These are phyloP conservation scores for Anolis sagrei DNA, from an alignment of 2,113 vertebrate species.

Conservation along the genomic window DNA sequence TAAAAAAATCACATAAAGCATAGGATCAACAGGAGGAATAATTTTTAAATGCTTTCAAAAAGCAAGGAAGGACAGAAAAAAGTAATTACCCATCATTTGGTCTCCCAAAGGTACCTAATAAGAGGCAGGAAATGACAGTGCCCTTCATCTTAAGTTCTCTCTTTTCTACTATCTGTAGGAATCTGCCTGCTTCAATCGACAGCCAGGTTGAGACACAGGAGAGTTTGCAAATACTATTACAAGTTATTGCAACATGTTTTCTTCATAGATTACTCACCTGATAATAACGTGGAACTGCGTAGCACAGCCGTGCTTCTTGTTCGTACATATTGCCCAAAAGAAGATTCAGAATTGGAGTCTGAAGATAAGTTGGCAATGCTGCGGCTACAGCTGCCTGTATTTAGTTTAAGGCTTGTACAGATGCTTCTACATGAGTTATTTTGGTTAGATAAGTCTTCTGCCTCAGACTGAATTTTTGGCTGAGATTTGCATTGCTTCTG, in stretches of 20 bases:
- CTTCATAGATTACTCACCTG: conserved; percentile 77
- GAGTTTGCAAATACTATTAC: neutral
- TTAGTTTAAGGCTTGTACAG: conserved; percentile 57
- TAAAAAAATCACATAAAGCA: too few relatives aligned
- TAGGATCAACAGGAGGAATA: too few relatives aligned
- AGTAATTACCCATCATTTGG: neutral
- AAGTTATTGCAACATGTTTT: neutral
- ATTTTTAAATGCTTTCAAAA: neutral
- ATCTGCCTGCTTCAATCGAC: neutral
- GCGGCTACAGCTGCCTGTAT: conserved; percentile 50
- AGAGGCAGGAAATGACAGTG: neutral
- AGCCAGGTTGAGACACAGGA: neutral
- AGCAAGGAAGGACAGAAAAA: neutral
- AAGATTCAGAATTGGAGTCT: conserved; percentile 62
- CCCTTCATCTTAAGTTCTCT: neutral
- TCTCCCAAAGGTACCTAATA: neutral
- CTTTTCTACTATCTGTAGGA: neutral
- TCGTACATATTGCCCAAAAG: conserved; percentile 72
- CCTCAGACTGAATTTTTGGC: conserved; percentile 76
- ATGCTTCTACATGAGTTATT: conserved; percentile 88
- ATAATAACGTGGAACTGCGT: conserved; percentile 70
- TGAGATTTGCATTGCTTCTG: conserved; percentile 84
- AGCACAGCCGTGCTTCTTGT: conserved; percentile 66
- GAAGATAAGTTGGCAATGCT: conserved; percentile 82
- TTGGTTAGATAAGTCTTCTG: conserved; percentile 77